Evolutionary conservation across 2,797 vertebrate genomes (phyloP).

Genomic region (Otolemur crassicaudatus): DNA sequence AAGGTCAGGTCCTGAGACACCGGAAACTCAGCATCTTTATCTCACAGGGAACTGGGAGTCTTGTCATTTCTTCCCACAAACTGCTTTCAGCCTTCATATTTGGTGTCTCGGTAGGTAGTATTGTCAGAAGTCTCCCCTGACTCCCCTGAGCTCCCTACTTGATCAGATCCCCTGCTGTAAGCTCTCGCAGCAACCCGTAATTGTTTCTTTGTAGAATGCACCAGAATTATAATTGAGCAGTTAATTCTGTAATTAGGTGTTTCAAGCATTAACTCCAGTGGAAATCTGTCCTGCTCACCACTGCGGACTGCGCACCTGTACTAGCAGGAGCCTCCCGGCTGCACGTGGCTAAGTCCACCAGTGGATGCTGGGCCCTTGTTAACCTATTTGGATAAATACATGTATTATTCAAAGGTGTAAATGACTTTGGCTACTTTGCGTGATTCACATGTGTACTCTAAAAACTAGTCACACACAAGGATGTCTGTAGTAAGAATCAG

Average conservation of each 20-base stretch:
- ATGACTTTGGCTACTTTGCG: background rate
- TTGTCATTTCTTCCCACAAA: background rate
- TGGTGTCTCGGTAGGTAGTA: background rate
- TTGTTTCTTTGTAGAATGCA: conserved; percentile 15
- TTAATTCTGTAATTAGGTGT: conserved; percentile 32
- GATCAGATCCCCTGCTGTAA: background rate
- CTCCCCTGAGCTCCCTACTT: background rate
- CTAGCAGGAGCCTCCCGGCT: background rate
- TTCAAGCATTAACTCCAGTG: background rate
- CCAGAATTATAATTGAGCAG: background rate
- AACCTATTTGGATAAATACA: background rate
- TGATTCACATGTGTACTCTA: background rate
- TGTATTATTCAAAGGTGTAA: background rate
- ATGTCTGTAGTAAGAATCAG: background rate
- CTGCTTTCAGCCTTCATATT: background rate
- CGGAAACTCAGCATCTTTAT: background rate
- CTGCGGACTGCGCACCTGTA: background rate
- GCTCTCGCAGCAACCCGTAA: background rate
- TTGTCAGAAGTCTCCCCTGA: background rate
- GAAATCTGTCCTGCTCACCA: background rate
- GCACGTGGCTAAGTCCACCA: background rate
- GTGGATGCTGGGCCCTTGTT: background rate
- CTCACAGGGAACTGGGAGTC: background rate
- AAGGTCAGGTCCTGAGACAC: background rate
- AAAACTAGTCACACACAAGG: conserved; percentile 20